These are phyloP conservation scores for Oscheius onirici DNA, from an alignment of 2,888 invertebrate species.

Conservation along the genomic window DNA sequence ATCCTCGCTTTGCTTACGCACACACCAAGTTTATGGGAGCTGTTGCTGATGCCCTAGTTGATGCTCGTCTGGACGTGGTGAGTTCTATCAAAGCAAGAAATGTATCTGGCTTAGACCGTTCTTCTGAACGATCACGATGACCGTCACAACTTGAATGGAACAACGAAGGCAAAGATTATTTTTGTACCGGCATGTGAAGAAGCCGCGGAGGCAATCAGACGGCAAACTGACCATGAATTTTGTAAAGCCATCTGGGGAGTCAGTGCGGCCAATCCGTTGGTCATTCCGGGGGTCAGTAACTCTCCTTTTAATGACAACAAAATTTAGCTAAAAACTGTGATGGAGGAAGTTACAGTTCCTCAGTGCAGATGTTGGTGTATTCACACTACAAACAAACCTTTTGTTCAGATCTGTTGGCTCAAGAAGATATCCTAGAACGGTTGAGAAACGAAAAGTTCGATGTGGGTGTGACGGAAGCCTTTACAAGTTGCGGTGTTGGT, in stretches of 20 bases:
- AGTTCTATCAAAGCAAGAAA: not conserved
- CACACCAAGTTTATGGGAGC: slow-evolving; percentile 20
- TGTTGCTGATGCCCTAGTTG: slow-evolving; percentile 13
- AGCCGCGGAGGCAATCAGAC: not conserved
- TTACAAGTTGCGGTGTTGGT: slow-evolving; percentile 23
- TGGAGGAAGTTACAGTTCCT: slow-evolving; percentile 15
- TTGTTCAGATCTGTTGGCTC: slow-evolving; percentile 6
- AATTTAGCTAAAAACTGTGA: slow-evolving; percentile 6
- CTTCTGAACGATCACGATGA: slow-evolving; percentile 23
- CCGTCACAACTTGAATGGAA: slow-evolving; percentile 1
- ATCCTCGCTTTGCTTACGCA: slow-evolving; percentile 22
- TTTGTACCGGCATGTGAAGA: slow-evolving; percentile 6
- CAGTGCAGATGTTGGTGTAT: slow-evolving; percentile 8
- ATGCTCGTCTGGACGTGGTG: slow-evolving; percentile 21
- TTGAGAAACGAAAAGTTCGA: slow-evolving; percentile 26
- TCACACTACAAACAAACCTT: not conserved
- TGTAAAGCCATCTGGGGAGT: slow-evolving; percentile 13
- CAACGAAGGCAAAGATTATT: slow-evolving; percentile 11
- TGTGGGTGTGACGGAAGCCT: slow-evolving; percentile 29
- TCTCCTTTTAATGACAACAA: not conserved
- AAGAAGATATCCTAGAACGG: not conserved
- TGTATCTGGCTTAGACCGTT: slow-evolving; percentile 6
- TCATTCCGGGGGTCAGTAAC: slow-evolving; percentile 1
- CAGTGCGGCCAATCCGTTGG: not conserved
- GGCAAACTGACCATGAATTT: slow-evolving; percentile 12